A percentile compares a stretch with the other conserved stretches of the same genome.
phyloP scores from a whole-genome alignment of 2,797 vertebrate genomes.

The Enteromius trimaculatus region DNA sequence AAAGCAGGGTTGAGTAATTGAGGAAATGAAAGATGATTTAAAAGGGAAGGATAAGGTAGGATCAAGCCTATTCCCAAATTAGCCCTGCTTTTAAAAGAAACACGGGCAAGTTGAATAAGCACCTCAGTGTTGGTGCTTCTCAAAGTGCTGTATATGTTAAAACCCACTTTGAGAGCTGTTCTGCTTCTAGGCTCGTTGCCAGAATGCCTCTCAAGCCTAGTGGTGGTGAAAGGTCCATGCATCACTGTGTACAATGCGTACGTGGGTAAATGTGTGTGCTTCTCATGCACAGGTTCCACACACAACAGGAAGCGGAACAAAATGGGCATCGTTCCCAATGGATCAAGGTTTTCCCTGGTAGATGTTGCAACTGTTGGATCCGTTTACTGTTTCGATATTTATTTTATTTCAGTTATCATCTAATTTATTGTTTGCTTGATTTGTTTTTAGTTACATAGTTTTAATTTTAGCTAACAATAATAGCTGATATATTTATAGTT shows the following conservation, averaged over 20 bases:
- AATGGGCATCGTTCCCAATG: background rate
- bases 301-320: slow-evolving; percentile 5
- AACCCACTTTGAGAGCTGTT: slow-evolving; percentile 26
- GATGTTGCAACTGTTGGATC: background rate
- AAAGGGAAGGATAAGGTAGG: slow-evolving; percentile 28
- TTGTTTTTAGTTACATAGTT: no score
- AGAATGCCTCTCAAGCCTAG: slow-evolving; percentile 31
- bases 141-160: slow-evolving; percentile 30
- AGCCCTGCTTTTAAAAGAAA: slow-evolving; percentile 34
- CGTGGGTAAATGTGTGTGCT: slow-evolving; percentile 27
- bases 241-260: slow-evolving; percentile 28
- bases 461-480: background rate
- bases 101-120: slow-evolving; percentile 10
- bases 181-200: slow-evolving; percentile 42
- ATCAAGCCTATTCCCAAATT: slow-evolving; percentile 28
- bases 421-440: no score
- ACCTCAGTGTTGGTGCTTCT: slow-evolving; percentile 20
- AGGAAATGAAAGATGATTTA: slow-evolving; percentile 34
- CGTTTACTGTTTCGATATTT: no score
- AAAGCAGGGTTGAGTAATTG: slow-evolving; percentile 19
- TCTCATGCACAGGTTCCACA: slow-evolving; percentile 7
- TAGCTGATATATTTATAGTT: background rate
- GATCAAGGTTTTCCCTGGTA: background rate
- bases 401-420: no score
- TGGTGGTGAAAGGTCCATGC: slow-evolving; percentile 43